Percentiles rank a stretch among this genome's conserved stretches.
Evolutionary conservation across 37 sponge, comb jelly and placozoan genomes (phyloP).

Genomic region (Theonella swinhoei): DNA sequence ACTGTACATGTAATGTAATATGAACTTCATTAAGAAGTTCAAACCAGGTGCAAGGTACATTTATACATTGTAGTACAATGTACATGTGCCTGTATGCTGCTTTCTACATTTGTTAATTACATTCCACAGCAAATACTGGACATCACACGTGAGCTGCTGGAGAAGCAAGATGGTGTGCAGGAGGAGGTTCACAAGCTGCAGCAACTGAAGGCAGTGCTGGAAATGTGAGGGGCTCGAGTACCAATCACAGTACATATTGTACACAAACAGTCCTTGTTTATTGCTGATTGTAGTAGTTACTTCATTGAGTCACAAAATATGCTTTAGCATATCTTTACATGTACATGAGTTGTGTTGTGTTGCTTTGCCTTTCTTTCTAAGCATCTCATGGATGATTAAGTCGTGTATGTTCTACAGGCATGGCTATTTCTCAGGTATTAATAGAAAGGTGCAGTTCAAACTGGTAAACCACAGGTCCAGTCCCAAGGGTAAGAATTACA

Average conservation of each 20-base stretch:
- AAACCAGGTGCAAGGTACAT: too few species aligned
- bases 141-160: slow-evolving; percentile 69
- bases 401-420: slow-evolving; percentile 49
- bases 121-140: slow-evolving; percentile 81
- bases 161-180: not conserved
- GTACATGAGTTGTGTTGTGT: not conserved
- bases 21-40: too few species aligned
- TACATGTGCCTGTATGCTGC: too few species aligned
- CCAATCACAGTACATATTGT: too few species aligned
- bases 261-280: not conserved
- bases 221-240: too few species aligned
- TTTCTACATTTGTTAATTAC: too few species aligned
- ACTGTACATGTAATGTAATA: too few species aligned
- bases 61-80: too few species aligned
- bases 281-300: not conserved
- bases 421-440: slow-evolving; percentile 77
- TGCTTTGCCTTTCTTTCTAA: too few species aligned
- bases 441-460: slow-evolving; percentile 81
- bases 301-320: not conserved
- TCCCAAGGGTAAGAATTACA: not conserved
- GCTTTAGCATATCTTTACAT: slow-evolving; percentile 4
- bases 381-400: too few species aligned
- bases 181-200: slow-evolving; percentile 70
- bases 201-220: slow-evolving; percentile 84
- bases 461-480: slow-evolving; percentile 17